Percentiles rank a stretch among this genome's conserved stretches.
Evolutionary conservation across 2,797 vertebrate genomes (phyloP).

Genomic region (Cichlasoma orientale): DNA sequence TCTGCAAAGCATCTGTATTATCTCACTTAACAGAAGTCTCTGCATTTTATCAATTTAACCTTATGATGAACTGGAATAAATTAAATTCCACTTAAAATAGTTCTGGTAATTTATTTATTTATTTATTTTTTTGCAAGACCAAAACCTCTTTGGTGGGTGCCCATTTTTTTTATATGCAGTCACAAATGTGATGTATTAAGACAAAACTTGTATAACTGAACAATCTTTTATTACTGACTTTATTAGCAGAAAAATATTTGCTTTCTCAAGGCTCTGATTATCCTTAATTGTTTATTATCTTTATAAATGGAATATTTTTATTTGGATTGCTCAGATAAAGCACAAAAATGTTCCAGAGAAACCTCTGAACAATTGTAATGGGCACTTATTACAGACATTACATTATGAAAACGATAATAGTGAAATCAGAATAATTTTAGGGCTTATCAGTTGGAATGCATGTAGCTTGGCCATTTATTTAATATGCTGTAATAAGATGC

Average conservation of each 20-base stretch:
- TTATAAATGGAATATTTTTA: not conserved
- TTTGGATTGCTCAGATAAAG: not conserved
- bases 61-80: not conserved
- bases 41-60: not conserved
- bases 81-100: not conserved
- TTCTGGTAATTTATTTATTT: not conserved
- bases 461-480: not conserved
- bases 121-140: not conserved
- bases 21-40: not conserved
- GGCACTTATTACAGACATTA: not conserved
- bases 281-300: not conserved
- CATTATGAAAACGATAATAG: not conserved
- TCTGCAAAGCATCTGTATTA: not conserved
- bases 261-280: not conserved
- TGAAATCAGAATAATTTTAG: not conserved
- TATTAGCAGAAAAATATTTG: not conserved
- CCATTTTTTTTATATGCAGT: not conserved
- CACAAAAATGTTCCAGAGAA: not conserved
- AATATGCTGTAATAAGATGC: not conserved
- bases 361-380: not conserved
- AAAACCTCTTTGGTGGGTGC: not conserved
- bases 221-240: not conserved
- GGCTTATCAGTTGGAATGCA: not conserved
- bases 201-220: not conserved
- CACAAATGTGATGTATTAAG: not conserved